Evolutionary conservation across 1,140 invertebrate genomes (phyloP).

Genomic region (Drosophila nebulosa): DNA sequence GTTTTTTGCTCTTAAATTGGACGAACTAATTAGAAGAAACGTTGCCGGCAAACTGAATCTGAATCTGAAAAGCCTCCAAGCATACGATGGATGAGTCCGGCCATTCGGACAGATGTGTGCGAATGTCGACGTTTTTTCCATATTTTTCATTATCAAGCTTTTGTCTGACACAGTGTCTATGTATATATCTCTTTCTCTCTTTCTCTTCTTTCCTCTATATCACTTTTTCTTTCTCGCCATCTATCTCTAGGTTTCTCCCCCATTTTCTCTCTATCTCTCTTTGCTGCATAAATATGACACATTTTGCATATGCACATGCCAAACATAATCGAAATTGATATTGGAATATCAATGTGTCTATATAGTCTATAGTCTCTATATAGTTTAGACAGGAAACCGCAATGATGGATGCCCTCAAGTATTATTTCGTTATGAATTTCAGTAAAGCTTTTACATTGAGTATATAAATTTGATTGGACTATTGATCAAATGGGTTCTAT

Average conservation of each 20-base stretch:
- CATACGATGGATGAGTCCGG: slow-evolving; percentile 9
- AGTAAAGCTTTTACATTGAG: background rate
- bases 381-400: background rate
- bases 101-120: slow-evolving; percentile 8
- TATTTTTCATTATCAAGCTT: slow-evolving; percentile 48
- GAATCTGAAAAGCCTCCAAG: slow-evolving; percentile 28
- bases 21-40: slow-evolving; percentile 65
- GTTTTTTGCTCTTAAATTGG: slow-evolving; percentile 49
- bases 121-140: background rate
- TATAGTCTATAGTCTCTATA: background rate
- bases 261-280: background rate
- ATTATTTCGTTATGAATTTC: background rate
- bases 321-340: background rate
- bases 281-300: background rate
- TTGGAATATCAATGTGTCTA: background rate
- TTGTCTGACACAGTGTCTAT: slow-evolving; percentile 15
- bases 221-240: background rate
- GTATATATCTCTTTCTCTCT: background rate
- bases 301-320: background rate
- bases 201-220: background rate
- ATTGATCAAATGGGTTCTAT: background rate
- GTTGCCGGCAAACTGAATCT: slow-evolving; percentile 58
- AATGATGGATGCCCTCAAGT: background rate
- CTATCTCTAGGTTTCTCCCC: background rate
- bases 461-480: background rate